Base-by-base conservation (phyloP, 1,140 invertebrate genomes). In the Ephestia elutella region DNA sequence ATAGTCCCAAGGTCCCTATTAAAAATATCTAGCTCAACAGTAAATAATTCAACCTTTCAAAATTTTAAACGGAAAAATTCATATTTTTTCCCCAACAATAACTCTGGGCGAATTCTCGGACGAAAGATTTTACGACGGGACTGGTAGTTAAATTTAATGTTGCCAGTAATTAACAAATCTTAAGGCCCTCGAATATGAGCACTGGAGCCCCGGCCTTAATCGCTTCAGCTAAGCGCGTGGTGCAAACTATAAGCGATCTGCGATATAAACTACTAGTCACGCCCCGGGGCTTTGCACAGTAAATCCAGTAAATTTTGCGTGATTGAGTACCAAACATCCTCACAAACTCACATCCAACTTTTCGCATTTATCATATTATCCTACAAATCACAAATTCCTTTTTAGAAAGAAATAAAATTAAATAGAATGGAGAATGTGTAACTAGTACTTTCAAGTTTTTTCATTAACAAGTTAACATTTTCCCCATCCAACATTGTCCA, bases 141-240 rank as follows among this genome's bases (percentile, higher is more conserved):
- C 66, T 32, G 70, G 75, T 74, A 78, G 80, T 82, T 81, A 82
- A 81, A 82, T 85, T 78, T 78, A 82, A 81, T 75, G 75, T 71
- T 72, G 71, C 66, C 72, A 70, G 79, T 80, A 85, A 85, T 83
- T 85, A 83, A 82, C 79, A 70, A 78, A 80, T 85, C 79, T 85
- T 83, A 71, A 75, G 77, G 70, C 72, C 71, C 78, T 83, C 66
- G 70, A 78, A 80, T 75, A 76, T 80, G 75, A 70, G 66, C 62
- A 65, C 59, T 68, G 70, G 74, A 65, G 75, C 58, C 57, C 54
- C 59, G 53, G 63, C 60, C 65, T 77, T 78, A 73, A 77, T 75
- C 76, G 71, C 67, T 56, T 57, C 54, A 50, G 50, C 11, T 18
- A 18, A 53, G 32, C 13, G 44, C 10, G 30, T 57, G 63, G 63